These are phyloP conservation scores for Drosophila pseudotalamancana DNA, from an alignment of 2,888 invertebrate genomes.

Conservation along the genomic window DNA sequence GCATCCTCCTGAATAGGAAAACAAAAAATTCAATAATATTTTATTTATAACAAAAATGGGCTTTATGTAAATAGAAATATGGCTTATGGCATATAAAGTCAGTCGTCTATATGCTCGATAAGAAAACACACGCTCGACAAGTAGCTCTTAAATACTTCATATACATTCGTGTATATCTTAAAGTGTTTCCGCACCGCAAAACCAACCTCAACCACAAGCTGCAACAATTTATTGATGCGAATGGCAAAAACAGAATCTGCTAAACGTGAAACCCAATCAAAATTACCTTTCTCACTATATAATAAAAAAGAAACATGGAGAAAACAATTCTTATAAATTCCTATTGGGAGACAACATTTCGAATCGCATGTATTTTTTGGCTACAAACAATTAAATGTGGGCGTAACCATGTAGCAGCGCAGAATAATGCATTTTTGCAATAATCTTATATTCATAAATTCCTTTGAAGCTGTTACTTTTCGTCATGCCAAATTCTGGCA, in stretches of 20 bases:
- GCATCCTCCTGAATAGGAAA: constrained; percentile 93
- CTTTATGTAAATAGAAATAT: neutral
- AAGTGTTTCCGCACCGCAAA: constrained; percentile 2
- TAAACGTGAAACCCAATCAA: constrained; percentile 18
- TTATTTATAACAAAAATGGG: neutral
- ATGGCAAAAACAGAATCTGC: constrained; percentile 2
- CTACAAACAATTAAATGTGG: constrained; percentile 49
- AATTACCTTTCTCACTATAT: neutral
- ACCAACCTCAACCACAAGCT: constrained; percentile 5
- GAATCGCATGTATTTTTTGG: constrained; percentile 33
- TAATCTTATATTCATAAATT: constrained; percentile 13
- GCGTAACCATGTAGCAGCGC: constrained; percentile 23
- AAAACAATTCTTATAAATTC: neutral
- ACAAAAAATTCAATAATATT: neutral
- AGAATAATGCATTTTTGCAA: constrained; percentile 34
- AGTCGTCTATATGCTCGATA: too few relatives aligned
- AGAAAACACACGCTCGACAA: too few relatives aligned
- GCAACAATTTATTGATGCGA: constrained; percentile 23
- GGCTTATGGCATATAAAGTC: too few relatives aligned
- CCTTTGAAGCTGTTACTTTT: constrained; percentile 22
- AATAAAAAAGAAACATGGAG: neutral
- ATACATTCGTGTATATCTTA: neutral
- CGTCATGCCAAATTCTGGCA: constrained; percentile 24
- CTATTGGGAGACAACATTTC: constrained; percentile 19
- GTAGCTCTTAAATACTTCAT: too few relatives aligned